Base-by-base conservation (phyloP, 2,888 invertebrate genomes). In the Mesorhabditis sp. region DNA sequence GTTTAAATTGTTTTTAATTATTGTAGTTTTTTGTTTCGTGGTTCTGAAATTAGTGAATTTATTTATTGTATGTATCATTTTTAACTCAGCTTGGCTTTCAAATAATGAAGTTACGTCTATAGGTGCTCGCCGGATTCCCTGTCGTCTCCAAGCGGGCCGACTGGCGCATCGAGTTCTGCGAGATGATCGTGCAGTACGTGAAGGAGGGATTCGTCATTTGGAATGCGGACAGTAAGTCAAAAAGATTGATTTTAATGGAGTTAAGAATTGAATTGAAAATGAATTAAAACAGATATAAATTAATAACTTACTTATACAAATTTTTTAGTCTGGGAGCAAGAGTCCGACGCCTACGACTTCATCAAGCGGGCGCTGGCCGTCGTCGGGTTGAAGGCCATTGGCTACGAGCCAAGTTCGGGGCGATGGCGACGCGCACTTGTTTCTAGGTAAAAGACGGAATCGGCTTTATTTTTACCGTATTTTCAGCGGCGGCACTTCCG, bases 351-450 rank as follows among this genome's bases (percentile, higher is more conserved):
- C 7, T n/a, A 13, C n/a, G 58, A 50, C n/a, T 50, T 50, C 58
- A n/a, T 50, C 10, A 50, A 50, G 58, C 7, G n/a, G n/a, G 58
- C 58, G 58, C 58, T 50, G 10, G 58, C 58, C 58, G 58, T 50
- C 10, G 10, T 50, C n/a, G 58, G 58, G n/a, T n/a, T 50, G 58
- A 50, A 50, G n/a, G 58, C 58, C 58, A n/a, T 50, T 50, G 58
- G 58, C 7, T n/a, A 10, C 7, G n/a, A n/a, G 58, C 58, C 58
- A 50, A 50, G 58, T n/a, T n/a, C 7, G n/a, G 58, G 58, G 58
- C 7, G n/a, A 50, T 13, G 10, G 58, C 7, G 7, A n/a, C 7
- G 58, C 7, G 58, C 58, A 50, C 58, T 50, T 50, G 58, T 50
- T 10, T n/a, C 58, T 13, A 50, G 7, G 58, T 50, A 50, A 50